Evolutionary conservation across 35 echinoderm and acorn worm genomes (phyloP).

Genomic region (Apostichopus japonicus): DNA sequence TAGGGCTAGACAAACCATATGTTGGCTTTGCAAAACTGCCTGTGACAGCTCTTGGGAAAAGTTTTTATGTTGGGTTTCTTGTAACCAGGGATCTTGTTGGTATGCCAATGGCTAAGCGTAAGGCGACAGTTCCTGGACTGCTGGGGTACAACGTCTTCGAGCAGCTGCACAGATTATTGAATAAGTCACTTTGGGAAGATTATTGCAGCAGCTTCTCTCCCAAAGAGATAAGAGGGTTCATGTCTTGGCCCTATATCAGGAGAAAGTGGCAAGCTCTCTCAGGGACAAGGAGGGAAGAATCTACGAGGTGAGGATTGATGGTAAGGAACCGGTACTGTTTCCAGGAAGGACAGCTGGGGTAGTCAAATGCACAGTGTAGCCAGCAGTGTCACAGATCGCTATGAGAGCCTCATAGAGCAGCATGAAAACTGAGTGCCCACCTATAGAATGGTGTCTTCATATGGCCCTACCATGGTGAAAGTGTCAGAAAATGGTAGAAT

Average conservation of each 20-base stretch:
- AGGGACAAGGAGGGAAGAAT: neutral
- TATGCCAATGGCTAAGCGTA: neutral
- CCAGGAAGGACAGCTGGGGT: constrained; percentile 54
- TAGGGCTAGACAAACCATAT: constrained; percentile 48
- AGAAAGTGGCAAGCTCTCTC: neutral
- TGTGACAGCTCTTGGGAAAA: constrained; percentile 2
- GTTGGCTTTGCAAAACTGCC: constrained; percentile 43
- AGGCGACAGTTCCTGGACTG: neutral
- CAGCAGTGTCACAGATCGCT: neutral
- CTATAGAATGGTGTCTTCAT: constrained; percentile 62
- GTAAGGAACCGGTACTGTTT: constrained; percentile 37
- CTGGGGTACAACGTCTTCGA: neutral
- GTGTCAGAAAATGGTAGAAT: constrained; percentile 56
- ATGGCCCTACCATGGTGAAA: constrained; percentile 25
- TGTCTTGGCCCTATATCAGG: constrained; percentile 56
- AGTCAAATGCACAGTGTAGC: constrained; percentile 18
- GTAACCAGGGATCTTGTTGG: neutral
- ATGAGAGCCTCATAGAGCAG: constrained; percentile 54
- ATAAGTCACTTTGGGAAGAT: neutral
- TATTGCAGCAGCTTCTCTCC: neutral
- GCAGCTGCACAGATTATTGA: neutral
- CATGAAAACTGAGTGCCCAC: constrained; percentile 4
- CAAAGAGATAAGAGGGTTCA: constrained; percentile 19
- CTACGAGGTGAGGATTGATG: constrained; percentile 20
- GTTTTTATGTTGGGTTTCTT: constrained; percentile 13